Base-by-base conservation (phyloP, 2,113 vertebrate species). In the Pterocles burchelli region DNA sequence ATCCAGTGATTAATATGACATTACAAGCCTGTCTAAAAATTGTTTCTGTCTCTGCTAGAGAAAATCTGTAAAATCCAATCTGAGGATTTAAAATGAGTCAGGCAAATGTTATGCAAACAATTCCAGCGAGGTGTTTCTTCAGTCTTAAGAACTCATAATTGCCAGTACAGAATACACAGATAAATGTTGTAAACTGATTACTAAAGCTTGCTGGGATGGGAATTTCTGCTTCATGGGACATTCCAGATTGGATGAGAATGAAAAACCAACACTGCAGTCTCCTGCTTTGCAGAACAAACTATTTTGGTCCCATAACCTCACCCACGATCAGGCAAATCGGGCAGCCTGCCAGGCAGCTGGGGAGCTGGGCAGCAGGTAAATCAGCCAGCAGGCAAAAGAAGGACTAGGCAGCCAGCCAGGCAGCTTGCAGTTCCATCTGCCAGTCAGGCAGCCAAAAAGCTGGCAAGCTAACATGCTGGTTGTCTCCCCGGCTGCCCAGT, bases 371-470 rank as follows among this genome's bases (percentile, higher is more conserved):
- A 93, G 92, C 80, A 94, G 88, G 92, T 95, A 95, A 68, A 93
- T 46, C 71, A 65, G 66, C 55, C 88, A 85, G 63, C 48, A 90
- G 83, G 88, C 81, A 85, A 91, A 93, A 43, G 34, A 2, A 93
- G 48, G 26, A 45, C 59, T 62, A 59, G 92, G 96, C 89, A 97
- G 68, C 1, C 68, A 92, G 84, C 2, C 62, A 78, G 93, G 71
- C 94, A 95, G 93, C 81, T 89, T 91, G 87, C 36, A 57, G 79
- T 62, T 72, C 87, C 95, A 94, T 95, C 93, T 95, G 93, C 84
- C 84, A 91, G 86, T 81, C 86, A 96, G 73, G 38, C 76, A 89
- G 86, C 83, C 77, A 79, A 88, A 90, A 85, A 76, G 15, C 62
- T 88, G 89, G 93, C 81, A 76, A 83, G 66, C 7, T 18, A 41